Evolutionary conservation across 2,888 invertebrate genomes (phyloP).

Genomic region (Spisula subtruncata): DNA sequence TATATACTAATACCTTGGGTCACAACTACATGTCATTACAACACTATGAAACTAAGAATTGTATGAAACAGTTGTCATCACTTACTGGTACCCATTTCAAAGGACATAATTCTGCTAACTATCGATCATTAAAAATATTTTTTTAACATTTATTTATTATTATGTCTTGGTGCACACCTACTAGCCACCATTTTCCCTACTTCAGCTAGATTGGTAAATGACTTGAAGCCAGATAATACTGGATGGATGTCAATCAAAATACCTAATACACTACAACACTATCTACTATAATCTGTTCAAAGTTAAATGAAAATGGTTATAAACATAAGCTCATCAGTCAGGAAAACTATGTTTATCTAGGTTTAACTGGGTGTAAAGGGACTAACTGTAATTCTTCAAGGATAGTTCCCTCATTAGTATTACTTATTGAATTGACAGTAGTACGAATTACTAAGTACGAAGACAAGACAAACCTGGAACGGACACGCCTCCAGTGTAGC

Average conservation of each 20-base stretch:
- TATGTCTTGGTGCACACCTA: too few species aligned
- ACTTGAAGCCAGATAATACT: not conserved
- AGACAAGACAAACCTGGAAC: slow-evolving; percentile 27
- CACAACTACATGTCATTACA: too few species aligned
- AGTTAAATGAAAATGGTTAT: too few species aligned
- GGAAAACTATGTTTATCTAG: too few species aligned
- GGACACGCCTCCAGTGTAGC: slow-evolving; percentile 33
- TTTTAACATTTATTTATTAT: too few species aligned
- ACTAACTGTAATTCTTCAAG: not conserved
- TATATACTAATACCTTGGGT: not conserved
- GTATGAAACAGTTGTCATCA: not conserved
- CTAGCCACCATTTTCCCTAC: too few species aligned
- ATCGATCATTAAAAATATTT: too few species aligned
- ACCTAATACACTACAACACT: not conserved
- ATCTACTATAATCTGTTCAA: too few species aligned
- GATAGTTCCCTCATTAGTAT: too few species aligned
- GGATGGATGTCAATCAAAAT: too few species aligned
- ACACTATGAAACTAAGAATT: not conserved
- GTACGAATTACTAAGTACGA: not conserved
- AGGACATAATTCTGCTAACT: not conserved
- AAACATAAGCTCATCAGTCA: too few species aligned
- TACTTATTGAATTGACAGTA: too few species aligned
- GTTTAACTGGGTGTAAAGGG: not conserved
- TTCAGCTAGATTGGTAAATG: not conserved
- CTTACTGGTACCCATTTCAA: not conserved